Evolutionary conservation across 2,888 invertebrate species (phyloP).

Genomic region (Kryphioiulus occultus): DNA sequence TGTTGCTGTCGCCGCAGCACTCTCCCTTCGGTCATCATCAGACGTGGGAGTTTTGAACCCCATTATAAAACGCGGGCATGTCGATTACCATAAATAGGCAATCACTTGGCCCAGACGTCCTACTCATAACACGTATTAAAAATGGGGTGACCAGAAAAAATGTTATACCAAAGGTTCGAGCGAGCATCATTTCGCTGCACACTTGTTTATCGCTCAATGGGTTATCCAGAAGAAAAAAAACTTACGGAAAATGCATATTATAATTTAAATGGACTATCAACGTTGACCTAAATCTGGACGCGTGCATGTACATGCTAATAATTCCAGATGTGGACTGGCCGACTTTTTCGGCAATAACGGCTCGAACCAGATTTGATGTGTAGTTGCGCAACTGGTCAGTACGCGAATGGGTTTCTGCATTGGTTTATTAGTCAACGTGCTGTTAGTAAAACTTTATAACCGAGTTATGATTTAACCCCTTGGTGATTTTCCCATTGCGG

Average conservation of each 20-base stretch:
- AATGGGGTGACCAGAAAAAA: neutral
- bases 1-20: slow-evolving; percentile 8
- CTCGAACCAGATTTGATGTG: neutral
- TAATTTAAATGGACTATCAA: slow-evolving; percentile 2
- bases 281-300: neutral
- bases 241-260: neutral
- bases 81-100: slow-evolving; percentile 27
- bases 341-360: neutral
- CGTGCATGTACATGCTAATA: neutral
- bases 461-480: slow-evolving; percentile 1
- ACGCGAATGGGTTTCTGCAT: neutral
- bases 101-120: neutral
- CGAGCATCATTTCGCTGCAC: neutral
- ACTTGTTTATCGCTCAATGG: neutral
- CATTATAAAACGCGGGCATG: neutral
- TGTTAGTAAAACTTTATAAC: neutral
- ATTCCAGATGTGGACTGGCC: neutral
- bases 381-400: neutral
- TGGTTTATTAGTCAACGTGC: neutral
- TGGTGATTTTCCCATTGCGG: neutral
- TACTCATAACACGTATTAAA: neutral
- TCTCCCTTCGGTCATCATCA: neutral
- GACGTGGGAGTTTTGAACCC: neutral
- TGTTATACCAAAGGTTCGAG: neutral
- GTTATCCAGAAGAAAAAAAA: neutral